phyloP scores from a whole-genome alignment of 2,113 vertebrate species.

The Pagrus major region DNA sequence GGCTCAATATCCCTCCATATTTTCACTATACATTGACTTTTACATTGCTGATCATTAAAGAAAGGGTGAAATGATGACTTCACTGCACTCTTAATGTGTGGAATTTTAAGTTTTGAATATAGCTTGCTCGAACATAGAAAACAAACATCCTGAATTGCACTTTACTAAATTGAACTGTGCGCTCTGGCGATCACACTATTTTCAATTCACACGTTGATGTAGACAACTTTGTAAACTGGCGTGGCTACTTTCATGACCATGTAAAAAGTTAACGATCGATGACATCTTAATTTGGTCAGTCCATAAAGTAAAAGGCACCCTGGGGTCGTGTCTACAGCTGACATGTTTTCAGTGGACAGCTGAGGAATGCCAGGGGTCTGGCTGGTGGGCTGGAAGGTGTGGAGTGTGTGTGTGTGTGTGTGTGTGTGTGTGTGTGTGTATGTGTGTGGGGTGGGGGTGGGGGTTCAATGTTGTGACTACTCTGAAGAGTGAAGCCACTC shows the following conservation, averaged over 20 bases:
- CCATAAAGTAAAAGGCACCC: neutral
- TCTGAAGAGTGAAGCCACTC: constrained; percentile 67
- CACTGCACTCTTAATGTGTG: too few species aligned
- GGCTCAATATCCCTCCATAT: too few species aligned
- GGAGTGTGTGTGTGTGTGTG: constrained; percentile 27
- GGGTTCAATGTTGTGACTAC: constrained; percentile 66
- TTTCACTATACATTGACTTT: too few species aligned
- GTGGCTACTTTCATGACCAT: neutral
- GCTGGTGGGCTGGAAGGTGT: constrained; percentile 26
- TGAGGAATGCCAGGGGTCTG: constrained; percentile 63
- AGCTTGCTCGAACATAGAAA: too few species aligned
- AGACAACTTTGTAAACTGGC: too few species aligned
- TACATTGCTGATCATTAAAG: too few species aligned
- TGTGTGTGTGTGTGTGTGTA: too few species aligned
- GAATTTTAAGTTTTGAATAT: too few species aligned
- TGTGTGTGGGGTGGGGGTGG: too few species aligned
- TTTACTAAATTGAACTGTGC: too few species aligned
- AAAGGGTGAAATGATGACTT: too few species aligned
- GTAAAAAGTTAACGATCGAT: neutral
- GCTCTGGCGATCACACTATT: too few species aligned
- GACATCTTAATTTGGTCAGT: constrained; percentile 1
- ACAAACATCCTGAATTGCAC: neutral
- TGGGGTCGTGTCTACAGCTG: neutral
- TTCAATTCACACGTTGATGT: neutral
- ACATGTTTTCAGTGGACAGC: constrained; percentile 67